Evolutionary conservation across 2,797 vertebrate species (phyloP).

Genomic region (Pagetopsis macropterus): DNA sequence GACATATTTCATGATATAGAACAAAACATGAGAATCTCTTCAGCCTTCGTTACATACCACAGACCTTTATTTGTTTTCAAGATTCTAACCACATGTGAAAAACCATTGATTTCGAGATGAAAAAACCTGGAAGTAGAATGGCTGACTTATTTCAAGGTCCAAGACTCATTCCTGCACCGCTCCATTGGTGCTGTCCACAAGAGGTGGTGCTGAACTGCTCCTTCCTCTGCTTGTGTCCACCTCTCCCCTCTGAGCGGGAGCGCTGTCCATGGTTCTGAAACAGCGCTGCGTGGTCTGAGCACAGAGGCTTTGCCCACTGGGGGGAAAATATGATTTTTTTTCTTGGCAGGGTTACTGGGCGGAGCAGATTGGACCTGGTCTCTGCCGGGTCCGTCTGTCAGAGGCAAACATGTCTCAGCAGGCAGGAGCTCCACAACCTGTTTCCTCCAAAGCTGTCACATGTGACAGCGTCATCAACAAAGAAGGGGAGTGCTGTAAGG

Average conservation of each 20-base stretch:
- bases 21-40: too few species aligned
- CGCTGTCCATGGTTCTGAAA: conserved; percentile 69
- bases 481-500: conserved; percentile 12
- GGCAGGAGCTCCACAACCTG: conserved; percentile 63
- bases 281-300: conserved; percentile 24
- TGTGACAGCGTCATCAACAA: conserved; percentile 60
- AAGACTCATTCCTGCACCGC: too few species aligned
- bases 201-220: conserved; percentile 53
- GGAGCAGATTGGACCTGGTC: conserved; percentile 34
- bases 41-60: too few species aligned
- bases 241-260: conserved; percentile 5
- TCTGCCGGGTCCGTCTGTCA: conserved; percentile 50
- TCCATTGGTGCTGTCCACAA: conserved; percentile 36
- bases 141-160: too few species aligned
- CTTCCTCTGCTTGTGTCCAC: conserved; percentile 9
- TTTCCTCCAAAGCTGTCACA: conserved; percentile 69
- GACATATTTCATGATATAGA: too few species aligned
- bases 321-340: conserved; percentile 11
- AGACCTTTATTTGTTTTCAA: too few species aligned
- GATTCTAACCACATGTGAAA: too few species aligned
- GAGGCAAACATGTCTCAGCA: conserved; percentile 56
- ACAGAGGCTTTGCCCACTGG: conserved; percentile 7
- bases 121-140: too few species aligned
- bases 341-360: conserved; percentile 30
- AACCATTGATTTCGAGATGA: too few species aligned